A percentile compares a stretch with the other conserved stretches of the same genome.
phyloP scores from a whole-genome alignment of 2,113 vertebrate species.

The Heterocephalus glaber region DNA sequence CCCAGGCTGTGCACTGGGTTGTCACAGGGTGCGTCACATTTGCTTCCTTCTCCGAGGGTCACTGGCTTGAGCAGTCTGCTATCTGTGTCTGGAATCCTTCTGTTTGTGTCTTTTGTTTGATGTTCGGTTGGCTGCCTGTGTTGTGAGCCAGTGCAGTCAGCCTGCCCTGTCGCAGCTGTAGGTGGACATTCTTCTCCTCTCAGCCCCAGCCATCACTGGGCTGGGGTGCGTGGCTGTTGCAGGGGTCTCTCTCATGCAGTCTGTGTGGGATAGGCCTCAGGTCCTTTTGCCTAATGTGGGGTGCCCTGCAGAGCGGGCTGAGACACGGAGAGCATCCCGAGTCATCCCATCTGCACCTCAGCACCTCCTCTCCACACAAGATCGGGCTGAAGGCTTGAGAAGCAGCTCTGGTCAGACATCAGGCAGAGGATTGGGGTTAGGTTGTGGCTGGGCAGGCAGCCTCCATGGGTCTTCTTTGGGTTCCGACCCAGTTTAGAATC shows the following conservation, averaged over 20 bases:
- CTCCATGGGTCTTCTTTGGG: background rate
- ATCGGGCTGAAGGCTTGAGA: background rate
- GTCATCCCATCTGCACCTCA: background rate
- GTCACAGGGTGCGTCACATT: background rate
- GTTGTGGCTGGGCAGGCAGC: background rate
- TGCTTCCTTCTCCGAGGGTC: background rate
- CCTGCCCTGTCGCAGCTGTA: background rate
- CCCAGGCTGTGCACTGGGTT: no score
- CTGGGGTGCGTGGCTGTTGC: background rate
- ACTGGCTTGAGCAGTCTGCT: background rate
- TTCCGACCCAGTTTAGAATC: background rate
- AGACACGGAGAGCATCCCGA: background rate
- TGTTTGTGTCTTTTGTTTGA: background rate
- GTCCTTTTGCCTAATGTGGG: background rate
- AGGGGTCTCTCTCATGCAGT: background rate
- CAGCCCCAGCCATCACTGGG: background rate
- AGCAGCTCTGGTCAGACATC: background rate
- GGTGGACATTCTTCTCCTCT: background rate
- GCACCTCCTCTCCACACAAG: background rate
- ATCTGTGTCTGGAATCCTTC: background rate
- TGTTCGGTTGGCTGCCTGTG: background rate
- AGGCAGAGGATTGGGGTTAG: background rate
- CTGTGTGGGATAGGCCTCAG: background rate
- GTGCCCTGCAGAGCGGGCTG: background rate
- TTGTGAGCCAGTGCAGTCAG: background rate